Percentiles rank a stretch among this genome's conserved stretches.
phyloP scores from a whole-genome alignment of 2,113 vertebrate species.

The Plotosus lineatus region DNA sequence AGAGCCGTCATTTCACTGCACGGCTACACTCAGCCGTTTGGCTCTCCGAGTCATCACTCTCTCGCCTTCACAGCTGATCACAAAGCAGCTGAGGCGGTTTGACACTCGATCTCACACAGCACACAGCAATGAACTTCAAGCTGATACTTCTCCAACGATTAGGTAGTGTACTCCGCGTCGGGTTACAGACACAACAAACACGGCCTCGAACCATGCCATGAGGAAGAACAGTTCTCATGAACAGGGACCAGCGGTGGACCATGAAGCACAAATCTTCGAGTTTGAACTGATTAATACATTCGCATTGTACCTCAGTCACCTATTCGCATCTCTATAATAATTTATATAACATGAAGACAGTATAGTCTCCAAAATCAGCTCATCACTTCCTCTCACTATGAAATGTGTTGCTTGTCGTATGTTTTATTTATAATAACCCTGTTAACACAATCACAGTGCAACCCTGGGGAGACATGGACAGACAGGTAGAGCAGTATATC shows the following conservation, averaged over 20 bases:
- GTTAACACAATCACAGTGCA: neutral
- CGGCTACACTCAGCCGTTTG: constrained; percentile 68
- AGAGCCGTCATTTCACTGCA: constrained; percentile 71
- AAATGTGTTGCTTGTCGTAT: neutral
- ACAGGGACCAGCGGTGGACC: constrained; percentile 1
- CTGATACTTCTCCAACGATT: constrained; percentile 6
- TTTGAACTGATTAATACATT: neutral
- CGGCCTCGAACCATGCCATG: neutral
- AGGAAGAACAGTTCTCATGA: constrained; percentile 3
- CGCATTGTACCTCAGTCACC: neutral
- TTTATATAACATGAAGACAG: neutral
- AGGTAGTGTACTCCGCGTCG: constrained; percentile 2
- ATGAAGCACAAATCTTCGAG: neutral
- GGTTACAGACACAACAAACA: constrained; percentile 18
- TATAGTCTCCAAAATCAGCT: neutral
- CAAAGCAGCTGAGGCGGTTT: constrained; percentile 68
- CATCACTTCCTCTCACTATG: neutral
- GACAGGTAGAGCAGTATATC: no score
- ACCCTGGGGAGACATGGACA: no score
- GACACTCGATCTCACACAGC: constrained; percentile 61
- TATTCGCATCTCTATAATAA: neutral
- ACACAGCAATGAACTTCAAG: constrained; percentile 22
- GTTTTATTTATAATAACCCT: neutral
- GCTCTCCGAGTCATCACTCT: constrained; percentile 64
- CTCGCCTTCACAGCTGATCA: constrained; percentile 74